phyloP scores from a whole-genome alignment of 2,113 vertebrate species.

The Erpornis zantholeuca region DNA sequence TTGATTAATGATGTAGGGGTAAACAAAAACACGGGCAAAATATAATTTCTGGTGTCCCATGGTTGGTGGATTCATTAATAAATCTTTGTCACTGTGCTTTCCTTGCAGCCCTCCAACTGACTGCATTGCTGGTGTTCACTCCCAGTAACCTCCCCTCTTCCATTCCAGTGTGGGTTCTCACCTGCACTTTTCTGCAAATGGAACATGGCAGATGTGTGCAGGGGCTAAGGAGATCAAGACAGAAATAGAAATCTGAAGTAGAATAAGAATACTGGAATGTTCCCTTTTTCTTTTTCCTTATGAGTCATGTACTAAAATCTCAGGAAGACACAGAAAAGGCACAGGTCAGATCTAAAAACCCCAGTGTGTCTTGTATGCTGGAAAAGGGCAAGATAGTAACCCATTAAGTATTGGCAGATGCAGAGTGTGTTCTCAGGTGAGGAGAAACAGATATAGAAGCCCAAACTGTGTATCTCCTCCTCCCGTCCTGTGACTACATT shows the following conservation, averaged over 20 bases:
- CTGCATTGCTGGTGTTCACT: not conserved
- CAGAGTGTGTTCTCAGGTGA: not conserved
- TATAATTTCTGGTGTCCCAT: not conserved
- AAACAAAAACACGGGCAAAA: not conserved
- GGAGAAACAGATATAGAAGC: not conserved
- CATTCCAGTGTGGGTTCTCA: not conserved
- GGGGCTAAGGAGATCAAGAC: not conserved
- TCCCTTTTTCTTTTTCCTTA: fast-evolving
- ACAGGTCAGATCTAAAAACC: not conserved
- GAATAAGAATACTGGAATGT: not conserved
- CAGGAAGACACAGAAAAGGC: not conserved
- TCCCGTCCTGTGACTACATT: not conserved
- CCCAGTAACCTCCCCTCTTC: not conserved
- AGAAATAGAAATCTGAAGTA: not conserved
- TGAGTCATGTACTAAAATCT: not conserved
- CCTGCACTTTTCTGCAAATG: not conserved
- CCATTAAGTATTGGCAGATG: not conserved
- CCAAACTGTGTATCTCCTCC: not conserved
- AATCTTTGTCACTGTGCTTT: not conserved
- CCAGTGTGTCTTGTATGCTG: not conserved
- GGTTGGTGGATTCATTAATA: not conserved
- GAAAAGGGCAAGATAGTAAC: not conserved
- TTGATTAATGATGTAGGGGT: not conserved
- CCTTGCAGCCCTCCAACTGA: not conserved
- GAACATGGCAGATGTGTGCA: not conserved